Percentiles rank a stretch among this genome's conserved stretches.
These are phyloP conservation scores for Amazona finschi DNA, from an alignment of 2,797 vertebrate species.

Conservation along the genomic window DNA sequence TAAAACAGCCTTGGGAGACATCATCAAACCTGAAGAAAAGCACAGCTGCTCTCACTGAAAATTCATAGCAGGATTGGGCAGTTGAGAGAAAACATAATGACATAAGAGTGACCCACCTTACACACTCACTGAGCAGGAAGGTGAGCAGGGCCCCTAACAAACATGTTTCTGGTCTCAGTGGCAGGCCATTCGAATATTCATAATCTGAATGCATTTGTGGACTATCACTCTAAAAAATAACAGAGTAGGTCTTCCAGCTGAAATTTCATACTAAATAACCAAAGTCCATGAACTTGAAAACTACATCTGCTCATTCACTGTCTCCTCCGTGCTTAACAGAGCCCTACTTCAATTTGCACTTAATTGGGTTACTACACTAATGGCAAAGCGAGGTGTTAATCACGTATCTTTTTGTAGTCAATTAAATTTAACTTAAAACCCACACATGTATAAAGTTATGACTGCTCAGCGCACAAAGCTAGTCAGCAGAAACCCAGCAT, in stretches of 20 bases:
- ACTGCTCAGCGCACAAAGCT: background rate
- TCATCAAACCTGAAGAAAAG: background rate
- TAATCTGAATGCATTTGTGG: background rate
- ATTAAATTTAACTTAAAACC: background rate
- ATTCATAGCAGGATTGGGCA: background rate
- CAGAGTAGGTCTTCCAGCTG: background rate
- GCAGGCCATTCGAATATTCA: background rate
- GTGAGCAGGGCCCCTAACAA: background rate
- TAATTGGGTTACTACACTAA: background rate
- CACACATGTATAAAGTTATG: background rate
- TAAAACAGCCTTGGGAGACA: background rate
- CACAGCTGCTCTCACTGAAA: background rate
- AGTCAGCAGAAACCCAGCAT: background rate
- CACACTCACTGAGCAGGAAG: background rate
- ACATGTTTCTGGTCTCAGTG: background rate
- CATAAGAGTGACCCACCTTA: background rate
- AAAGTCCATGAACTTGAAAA: background rate
- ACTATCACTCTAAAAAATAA: background rate
- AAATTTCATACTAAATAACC: background rate
- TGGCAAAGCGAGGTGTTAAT: background rate
- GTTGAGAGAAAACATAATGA: background rate
- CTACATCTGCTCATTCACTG: background rate
- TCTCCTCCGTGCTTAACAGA: background rate
- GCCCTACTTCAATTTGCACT: background rate
- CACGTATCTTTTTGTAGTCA: background rate